phyloP scores from a whole-genome alignment of 2,888 invertebrate species.

The Hoplodrina blanda region DNA sequence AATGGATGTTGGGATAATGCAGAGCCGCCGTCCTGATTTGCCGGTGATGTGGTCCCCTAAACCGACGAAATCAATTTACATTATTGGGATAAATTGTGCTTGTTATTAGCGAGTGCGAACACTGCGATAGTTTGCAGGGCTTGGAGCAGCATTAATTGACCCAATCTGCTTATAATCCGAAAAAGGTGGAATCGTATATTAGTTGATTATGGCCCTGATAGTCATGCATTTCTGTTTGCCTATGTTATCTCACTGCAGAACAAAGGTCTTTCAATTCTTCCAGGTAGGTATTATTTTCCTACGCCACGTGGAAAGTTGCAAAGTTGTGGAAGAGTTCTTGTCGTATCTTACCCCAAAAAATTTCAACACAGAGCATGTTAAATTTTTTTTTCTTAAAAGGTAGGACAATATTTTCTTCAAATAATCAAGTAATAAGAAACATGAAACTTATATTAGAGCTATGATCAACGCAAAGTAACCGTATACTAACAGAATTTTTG shows the following conservation, averaged over 20 bases:
- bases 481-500: conserved; percentile 70
- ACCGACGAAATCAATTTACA: conserved; percentile 53
- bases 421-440: conserved; percentile 36
- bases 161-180: conserved; percentile 21
- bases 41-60: conserved; percentile 55
- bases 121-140: conserved; percentile 26
- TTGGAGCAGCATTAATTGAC: conserved; percentile 11
- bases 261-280: background rate
- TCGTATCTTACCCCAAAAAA: too few relatives aligned
- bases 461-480: conserved; percentile 67
- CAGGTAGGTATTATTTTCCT: background rate
- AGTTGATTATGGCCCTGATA: background rate
- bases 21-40: conserved; percentile 46
- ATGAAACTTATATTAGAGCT: background rate
- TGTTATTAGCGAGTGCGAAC: conserved; percentile 49
- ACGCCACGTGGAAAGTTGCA: too few relatives aligned
- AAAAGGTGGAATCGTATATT: background rate
- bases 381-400: background rate
- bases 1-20: conserved; percentile 58
- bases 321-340: too few relatives aligned
- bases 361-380: too few relatives aligned
- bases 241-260: background rate
- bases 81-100: conserved; percentile 47
- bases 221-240: too few relatives aligned
- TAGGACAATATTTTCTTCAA: background rate